Conservation (phyloP, 1,140 invertebrate genomes). For the Lethrus apterus region DNA sequence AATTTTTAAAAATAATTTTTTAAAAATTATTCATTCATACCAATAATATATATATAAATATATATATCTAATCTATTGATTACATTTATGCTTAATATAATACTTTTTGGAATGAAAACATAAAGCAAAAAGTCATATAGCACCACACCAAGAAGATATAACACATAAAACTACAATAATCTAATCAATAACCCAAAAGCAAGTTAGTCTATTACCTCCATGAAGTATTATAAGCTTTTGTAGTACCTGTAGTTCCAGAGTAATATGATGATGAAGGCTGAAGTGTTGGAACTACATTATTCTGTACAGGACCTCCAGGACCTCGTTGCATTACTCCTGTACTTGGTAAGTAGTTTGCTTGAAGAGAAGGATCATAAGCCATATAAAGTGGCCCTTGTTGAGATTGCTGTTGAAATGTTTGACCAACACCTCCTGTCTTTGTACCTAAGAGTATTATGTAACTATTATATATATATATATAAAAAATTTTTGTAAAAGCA, state of each 20-base stretch:
- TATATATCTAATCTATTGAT: too few species aligned
- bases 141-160: constrained; percentile 9
- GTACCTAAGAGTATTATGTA: too few species aligned
- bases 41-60: too few species aligned
- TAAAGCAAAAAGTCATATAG: constrained; percentile 13
- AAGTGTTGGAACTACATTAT: constrained; percentile 36
- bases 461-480: too few species aligned
- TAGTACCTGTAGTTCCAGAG: constrained; percentile 39
- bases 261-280: constrained; percentile 40
- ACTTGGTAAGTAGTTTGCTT: constrained; percentile 36
- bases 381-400: constrained; percentile 38
- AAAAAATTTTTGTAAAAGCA: too few species aligned
- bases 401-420: constrained; percentile 40
- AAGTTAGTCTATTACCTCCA: constrained; percentile 29
- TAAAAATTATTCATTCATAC: too few species aligned
- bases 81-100: too few species aligned
- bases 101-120: constrained; percentile 10
- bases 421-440: constrained; percentile 38
- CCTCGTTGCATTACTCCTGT: constrained; percentile 39
- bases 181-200: constrained; percentile 23
- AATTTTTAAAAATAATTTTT: too few species aligned
- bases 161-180: constrained; percentile 12
- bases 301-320: constrained; percentile 34
- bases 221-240: constrained; percentile 27
- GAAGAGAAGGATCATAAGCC: constrained; percentile 36